Base-by-base conservation (phyloP, 2,888 invertebrate species). In the Diloba caeruleocephala region DNA sequence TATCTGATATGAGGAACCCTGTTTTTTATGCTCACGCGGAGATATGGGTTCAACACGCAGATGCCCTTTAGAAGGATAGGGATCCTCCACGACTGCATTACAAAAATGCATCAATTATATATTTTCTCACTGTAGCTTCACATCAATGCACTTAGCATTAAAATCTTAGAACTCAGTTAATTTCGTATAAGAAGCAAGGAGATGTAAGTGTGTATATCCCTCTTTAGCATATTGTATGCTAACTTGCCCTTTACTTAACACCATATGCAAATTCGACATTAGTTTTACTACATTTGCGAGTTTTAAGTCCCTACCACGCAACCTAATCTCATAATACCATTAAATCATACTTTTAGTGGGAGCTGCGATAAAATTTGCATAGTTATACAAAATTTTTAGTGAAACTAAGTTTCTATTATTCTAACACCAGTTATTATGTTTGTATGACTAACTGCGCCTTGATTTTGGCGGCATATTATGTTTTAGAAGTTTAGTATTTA, bases 371-470 rank as follows among this genome's bases (percentile, higher is more conserved):
- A 69, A 68, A 74, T 76, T 73, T 43, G 62, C 71, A 74, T 70
- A 71, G 53, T 55, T 58, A 60, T 39, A n/a, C 55, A 39, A 67
- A 74, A 63, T 52, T 76, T 71, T 49, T 8, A 33, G 37, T 48
- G 38, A 48, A 61, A 72, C 76, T 66, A 69, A 71, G 57, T 74
- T 71, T 67, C 63, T 63, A 64, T 73, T 77, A 63, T 71, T 74
- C 56, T 39, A 54, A 65, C 38, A 28, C 39, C 34, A 57, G 60
- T 48, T 48, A 21, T 21, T 5, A 21, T 7, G 21, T 1, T 2
- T 53, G 54, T 46, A 45, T 19, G 0, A n/a, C 32, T 32, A 41
- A 65, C 41, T 65, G 59, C 53, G 53, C 45, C 66, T 66, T 53
- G 43, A 66, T 59, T 15, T 53, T n/a, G 51, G 13, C 41, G 60